Conservation (phyloP, 2,797 vertebrate genomes). For the Hylomyscus alleni region DNA sequence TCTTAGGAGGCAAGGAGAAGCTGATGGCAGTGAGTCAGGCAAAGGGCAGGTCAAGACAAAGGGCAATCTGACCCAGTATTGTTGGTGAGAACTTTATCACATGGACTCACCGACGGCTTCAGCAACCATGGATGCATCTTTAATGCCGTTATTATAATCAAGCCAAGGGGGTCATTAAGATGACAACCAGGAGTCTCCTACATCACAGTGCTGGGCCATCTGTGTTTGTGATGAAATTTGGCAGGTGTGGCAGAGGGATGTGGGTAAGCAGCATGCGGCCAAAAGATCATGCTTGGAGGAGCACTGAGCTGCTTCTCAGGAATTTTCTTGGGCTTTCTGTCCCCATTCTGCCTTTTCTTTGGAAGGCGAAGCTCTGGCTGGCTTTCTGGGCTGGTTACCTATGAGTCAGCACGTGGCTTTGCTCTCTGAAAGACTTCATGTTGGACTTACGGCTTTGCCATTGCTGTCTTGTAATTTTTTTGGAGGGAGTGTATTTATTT, state of each 20-base stretch:
- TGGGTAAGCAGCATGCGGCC: neutral
- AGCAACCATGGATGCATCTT: neutral
- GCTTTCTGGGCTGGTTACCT: neutral
- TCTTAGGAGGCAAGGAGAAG: neutral
- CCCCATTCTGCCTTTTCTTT: neutral
- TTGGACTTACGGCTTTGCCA: neutral
- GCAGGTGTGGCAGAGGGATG: neutral
- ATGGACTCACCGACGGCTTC: neutral
- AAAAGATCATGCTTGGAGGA: neutral
- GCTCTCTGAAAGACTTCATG: neutral
- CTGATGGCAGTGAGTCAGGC: neutral
- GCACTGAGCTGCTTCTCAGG: neutral
- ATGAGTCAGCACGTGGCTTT: fast-evolving
- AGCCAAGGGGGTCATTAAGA: neutral
- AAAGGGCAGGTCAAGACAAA: neutral
- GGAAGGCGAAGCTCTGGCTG: neutral
- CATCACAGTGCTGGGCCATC: neutral
- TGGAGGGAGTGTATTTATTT: no score
- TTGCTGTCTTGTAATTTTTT: neutral
- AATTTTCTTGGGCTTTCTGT: neutral
- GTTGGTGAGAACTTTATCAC: no score
- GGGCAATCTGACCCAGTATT: neutral
- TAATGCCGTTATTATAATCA: neutral
- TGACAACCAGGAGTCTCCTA: neutral
- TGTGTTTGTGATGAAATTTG: neutral